phyloP scores from a whole-genome alignment of 2,797 vertebrate genomes.

The Cephalopachus bancanus region DNA sequence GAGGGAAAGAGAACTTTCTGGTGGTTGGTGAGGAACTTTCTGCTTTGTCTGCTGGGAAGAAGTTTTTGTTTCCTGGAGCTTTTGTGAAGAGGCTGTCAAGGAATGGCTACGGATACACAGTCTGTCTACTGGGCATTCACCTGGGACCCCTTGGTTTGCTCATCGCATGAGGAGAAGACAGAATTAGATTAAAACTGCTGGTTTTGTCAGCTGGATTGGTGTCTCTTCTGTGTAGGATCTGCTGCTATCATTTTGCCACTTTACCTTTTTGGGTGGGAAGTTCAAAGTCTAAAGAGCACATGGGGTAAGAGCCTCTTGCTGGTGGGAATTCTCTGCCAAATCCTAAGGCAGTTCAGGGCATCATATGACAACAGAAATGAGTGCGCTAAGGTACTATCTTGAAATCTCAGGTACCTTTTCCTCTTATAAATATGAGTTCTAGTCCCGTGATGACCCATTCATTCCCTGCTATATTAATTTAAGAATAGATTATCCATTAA shows the following conservation, averaged over 20 bases:
- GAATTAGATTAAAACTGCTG: constrained; percentile 95
- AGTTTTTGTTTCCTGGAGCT: constrained; percentile 91
- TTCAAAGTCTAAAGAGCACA: not conserved
- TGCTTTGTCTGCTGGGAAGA: constrained; percentile 91
- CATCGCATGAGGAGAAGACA: constrained; percentile 94
- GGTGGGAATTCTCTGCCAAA: not conserved
- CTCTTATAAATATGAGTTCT: not conserved
- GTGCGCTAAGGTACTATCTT: not conserved
- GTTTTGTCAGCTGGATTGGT: constrained; percentile 95
- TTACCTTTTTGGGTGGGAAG: constrained; percentile 89
- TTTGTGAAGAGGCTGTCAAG: constrained; percentile 87
- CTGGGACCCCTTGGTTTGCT: constrained; percentile 90
- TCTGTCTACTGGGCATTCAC: constrained; percentile 94
- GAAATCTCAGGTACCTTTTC: not conserved
- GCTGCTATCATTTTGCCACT: constrained; percentile 93
- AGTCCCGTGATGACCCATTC: not conserved
- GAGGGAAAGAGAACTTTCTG: constrained; percentile 61
- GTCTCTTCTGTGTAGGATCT: constrained; percentile 95
- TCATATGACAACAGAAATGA: not conserved
- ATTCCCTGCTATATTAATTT: too few relatives aligned
- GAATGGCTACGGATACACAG: constrained; percentile 91
- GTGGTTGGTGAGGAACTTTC: constrained; percentile 89
- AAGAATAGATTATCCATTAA: too few relatives aligned
- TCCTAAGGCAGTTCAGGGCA: not conserved
- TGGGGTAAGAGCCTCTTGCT: not conserved